Base-by-base conservation (phyloP, 2,888 invertebrate species). In the Mythimna loreyi region DNA sequence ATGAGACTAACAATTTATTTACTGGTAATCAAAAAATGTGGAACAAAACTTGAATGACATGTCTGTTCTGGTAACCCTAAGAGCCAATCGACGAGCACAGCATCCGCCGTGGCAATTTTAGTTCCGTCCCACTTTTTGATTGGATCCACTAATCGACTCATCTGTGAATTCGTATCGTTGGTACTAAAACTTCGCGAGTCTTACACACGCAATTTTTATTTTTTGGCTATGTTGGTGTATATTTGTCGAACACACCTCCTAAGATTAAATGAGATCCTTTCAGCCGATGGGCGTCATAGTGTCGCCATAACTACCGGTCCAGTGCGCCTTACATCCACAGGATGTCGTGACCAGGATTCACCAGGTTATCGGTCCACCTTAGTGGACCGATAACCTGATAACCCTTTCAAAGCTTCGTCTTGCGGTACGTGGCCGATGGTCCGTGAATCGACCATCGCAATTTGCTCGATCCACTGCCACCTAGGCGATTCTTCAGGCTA, bases 31-130 rank as follows among this genome's bases (percentile, higher is more conserved):
- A 45, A 55, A 19, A 40, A 19, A 36, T 25, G 19, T 36, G 13
- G 1, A 21, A 40, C 21, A 11, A 55, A 36, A n/a, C 23, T 7
- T 8, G 21, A 43, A 67, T 67, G 40, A 30, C 16, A 7, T 36
- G 16, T 13, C 11, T 25, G 47, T 43, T 36, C 57, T 45, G 47
- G 30, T 47, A 73, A 53, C 66, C 58, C 52, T 66, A 66, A 66
- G n/a, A 49, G 67, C 47, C 45, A 55, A 60, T 65, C 33, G 64
- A 59, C 63, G 72, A 84, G 66, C 79, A 65, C 80, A 72, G 83
- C 82, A 84, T 89, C 87, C 87, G 87, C 82, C 82, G 83, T 58
- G 64, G 70, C 67, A 80, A 70, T 75, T 75, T 68, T 83, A 62
- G 75, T 79, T 79, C 74, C 78, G 81, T 75, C 76, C 82, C 67